Base-by-base conservation (phyloP, 1,140 invertebrate genomes). In the Gyrodactylus salaris region DNA sequence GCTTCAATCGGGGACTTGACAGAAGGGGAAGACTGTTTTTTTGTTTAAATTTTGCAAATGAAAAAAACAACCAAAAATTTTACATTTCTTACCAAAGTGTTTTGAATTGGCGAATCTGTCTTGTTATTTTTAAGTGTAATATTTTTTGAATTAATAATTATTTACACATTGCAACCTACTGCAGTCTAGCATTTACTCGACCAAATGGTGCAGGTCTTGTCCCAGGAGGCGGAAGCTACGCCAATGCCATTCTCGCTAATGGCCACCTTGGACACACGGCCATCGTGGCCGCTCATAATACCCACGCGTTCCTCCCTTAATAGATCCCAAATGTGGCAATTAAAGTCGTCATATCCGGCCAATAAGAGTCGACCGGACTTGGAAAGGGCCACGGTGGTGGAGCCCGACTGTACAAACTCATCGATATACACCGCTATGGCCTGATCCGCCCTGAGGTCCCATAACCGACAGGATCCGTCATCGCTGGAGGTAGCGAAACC, bases 181-280 rank as follows among this genome's bases (percentile, higher is more conserved):
- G n/a, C n/a, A n/a, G n/a, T n/a, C n/a, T 54, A 54, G n/a, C n/a
- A 16, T 54, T 54, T 54, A 54, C n/a, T 54, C n/a, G 72, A 94
- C 91, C 91, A 94, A 81, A 94, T 92, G 83, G 90, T 89, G 73
- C 94, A 85, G 86, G 93, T 93, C 79, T 88, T 91, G 83, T 94
- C 91, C 91, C 91, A 95, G 72, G 90, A 93, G 77, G 90, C 91
- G 77, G 91, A 94, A 78, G 89, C 90, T 54, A 94, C 89, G 68
- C 91, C 91, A 89, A 93, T 93, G 70, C 91, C 91, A 82, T 94
- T 91, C 81, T 94, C 90, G 76, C 91, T 94, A n/a, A 95, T 90
- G 72, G 91, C 90, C 77, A 95, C 83, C 83, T 91, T 94, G 77
- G 89, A 92, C 70, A 95, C 90, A 78, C 91, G 86, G 84, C 94